Evolutionary conservation across 2,888 invertebrate species (phyloP).

Genomic region (Cancer borealis): DNA sequence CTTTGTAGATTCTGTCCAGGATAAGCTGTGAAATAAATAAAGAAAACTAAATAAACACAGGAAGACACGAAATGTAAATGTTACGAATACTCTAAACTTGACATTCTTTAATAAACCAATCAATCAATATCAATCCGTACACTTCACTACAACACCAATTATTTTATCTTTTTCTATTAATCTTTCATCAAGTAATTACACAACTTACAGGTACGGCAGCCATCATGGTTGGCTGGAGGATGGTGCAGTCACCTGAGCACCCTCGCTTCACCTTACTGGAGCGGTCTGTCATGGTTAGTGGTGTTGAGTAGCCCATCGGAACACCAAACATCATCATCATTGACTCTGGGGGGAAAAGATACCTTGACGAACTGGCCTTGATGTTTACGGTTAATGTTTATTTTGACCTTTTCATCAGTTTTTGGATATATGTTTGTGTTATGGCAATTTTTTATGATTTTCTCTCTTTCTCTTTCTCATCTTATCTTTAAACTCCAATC

Average conservation of each 20-base stretch:
- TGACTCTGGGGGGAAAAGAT: conserved; percentile 60
- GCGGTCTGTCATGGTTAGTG: conserved; percentile 91
- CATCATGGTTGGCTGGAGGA: conserved; percentile 95
- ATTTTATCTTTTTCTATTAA: neutral
- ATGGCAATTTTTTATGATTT: neutral
- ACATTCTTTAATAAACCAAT: neutral
- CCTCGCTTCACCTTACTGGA: conserved; percentile 98
- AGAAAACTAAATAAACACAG: neutral
- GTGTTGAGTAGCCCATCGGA: conserved; percentile 97
- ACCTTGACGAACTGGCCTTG: neutral
- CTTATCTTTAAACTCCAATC: neutral
- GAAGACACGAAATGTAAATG: neutral
- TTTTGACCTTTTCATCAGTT: neutral
- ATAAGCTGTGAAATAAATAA: conserved; percentile 83
- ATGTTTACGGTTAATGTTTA: neutral
- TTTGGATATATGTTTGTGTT: neutral
- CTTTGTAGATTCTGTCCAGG: conserved; percentile 89
- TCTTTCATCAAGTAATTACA: neutral
- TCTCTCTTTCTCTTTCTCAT: neutral
- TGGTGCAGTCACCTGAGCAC: conserved; percentile 94
- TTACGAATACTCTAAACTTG: neutral
- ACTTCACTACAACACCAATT: neutral
- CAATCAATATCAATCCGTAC: neutral
- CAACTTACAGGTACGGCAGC: conserved; percentile 89
- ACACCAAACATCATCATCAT: conserved; percentile 89